A percentile compares a stretch with the other conserved stretches of the same genome.
These are phyloP conservation scores for Tauraco hartlaubi DNA, from an alignment of 2,797 vertebrate species.

Conservation along the genomic window DNA sequence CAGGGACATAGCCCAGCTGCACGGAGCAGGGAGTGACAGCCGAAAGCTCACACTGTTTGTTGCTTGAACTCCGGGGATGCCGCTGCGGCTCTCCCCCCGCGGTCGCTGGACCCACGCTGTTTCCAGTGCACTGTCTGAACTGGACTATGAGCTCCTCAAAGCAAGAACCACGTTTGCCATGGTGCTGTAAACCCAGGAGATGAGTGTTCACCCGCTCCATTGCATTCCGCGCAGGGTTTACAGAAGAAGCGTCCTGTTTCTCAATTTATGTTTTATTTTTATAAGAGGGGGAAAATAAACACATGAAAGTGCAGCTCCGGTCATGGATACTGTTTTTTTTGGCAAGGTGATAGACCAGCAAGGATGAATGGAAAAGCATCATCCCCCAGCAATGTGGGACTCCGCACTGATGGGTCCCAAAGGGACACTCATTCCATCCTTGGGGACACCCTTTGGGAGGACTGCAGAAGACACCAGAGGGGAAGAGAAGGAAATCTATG, in stretches of 20 bases:
- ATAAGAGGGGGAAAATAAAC: background rate
- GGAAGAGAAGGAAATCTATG: background rate
- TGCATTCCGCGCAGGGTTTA: background rate
- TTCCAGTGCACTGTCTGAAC: background rate
- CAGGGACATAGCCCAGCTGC: background rate
- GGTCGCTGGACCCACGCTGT: fast-evolving
- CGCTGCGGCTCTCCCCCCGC: background rate
- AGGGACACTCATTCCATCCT: background rate
- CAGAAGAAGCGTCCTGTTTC: background rate
- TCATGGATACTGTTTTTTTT: background rate
- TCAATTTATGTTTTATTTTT: background rate
- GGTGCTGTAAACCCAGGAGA: background rate
- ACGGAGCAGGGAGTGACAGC: background rate
- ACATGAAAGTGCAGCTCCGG: background rate
- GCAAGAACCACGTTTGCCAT: background rate
- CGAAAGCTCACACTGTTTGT: background rate
- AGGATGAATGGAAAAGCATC: background rate
- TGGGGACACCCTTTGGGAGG: background rate
- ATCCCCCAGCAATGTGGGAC: background rate
- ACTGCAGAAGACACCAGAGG: background rate
- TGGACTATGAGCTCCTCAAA: background rate
- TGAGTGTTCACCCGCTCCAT: fast-evolving
- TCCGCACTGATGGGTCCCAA: background rate
- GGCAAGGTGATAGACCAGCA: background rate
- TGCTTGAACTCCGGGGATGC: background rate